phyloP scores from a whole-genome alignment of 2,113 vertebrate species.

The Kryptolebias marmoratus region DNA sequence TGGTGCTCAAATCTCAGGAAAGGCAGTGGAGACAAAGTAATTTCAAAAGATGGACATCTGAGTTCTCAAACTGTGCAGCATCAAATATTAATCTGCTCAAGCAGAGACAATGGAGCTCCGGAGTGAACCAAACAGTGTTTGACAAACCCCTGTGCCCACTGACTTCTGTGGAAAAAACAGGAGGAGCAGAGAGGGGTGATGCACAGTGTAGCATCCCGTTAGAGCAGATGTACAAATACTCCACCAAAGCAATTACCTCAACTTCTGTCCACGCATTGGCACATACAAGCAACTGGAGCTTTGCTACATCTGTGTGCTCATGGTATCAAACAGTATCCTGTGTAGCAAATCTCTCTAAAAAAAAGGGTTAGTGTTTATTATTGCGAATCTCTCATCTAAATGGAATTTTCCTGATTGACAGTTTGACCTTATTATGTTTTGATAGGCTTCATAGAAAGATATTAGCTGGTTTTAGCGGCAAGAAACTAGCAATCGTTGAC shows the following conservation, averaged over 20 bases:
- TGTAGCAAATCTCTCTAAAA: not conserved
- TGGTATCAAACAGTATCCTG: not conserved
- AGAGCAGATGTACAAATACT: not conserved
- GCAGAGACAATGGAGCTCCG: constrained; percentile 13
- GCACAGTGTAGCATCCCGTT: not conserved
- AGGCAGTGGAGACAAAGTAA: constrained; percentile 2
- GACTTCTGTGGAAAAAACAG: constrained; percentile 4
- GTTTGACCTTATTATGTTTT: not conserved
- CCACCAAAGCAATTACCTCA: not conserved
- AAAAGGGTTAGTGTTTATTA: not conserved
- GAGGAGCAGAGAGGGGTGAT: not conserved
- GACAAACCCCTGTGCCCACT: not conserved
- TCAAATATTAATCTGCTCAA: constrained; percentile 30
- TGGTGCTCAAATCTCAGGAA: not conserved
- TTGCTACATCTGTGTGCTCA: not conserved
- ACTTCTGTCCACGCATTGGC: not conserved
- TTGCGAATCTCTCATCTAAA: not conserved
- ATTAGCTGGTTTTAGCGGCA: too few species aligned
- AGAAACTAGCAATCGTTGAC: too few species aligned
- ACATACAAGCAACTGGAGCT: not conserved
- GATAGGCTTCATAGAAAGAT: too few species aligned
- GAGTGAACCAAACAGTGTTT: constrained; percentile 1
- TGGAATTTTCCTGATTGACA: not conserved
- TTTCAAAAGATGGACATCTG: constrained; percentile 22
- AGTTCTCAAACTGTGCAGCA: constrained; percentile 17